Evolutionary conservation across 1,140 invertebrate genomes (phyloP).

Genomic region (Eriosoma lanigerum): DNA sequence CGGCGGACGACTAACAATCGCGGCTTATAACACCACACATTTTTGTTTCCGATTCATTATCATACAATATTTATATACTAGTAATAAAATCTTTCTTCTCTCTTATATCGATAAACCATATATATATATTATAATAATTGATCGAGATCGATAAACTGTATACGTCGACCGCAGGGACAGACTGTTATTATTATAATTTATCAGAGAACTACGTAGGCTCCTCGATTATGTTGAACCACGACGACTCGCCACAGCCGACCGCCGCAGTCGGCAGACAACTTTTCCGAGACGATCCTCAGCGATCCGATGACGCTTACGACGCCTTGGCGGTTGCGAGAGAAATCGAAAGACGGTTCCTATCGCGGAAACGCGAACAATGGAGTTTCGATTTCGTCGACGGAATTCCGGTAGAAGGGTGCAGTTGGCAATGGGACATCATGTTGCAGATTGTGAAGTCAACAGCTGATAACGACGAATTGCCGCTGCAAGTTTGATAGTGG

Average conservation of each 20-base stretch:
- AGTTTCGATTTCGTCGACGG: conserved; percentile 22
- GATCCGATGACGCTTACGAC: background rate
- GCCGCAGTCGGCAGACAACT: background rate
- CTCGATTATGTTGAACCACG: background rate
- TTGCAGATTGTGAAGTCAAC: background rate
- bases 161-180: too few species aligned
- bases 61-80: too few species aligned
- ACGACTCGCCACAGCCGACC: background rate
- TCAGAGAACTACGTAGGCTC: background rate
- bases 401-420: background rate
- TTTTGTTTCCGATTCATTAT: too few species aligned
- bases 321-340: background rate
- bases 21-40: too few species aligned
- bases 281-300: background rate
- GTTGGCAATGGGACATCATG: background rate
- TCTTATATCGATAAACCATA: too few species aligned
- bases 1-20: too few species aligned
- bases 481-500: background rate
- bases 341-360: background rate
- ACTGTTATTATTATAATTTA: too few species aligned
- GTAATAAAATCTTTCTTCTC: too few species aligned
- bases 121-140: too few species aligned
- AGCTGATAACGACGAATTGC: background rate
- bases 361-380: background rate
- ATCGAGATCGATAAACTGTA: too few species aligned